phyloP scores from a whole-genome alignment of 2,888 invertebrate genomes.

The Pristionchus japonicus region DNA sequence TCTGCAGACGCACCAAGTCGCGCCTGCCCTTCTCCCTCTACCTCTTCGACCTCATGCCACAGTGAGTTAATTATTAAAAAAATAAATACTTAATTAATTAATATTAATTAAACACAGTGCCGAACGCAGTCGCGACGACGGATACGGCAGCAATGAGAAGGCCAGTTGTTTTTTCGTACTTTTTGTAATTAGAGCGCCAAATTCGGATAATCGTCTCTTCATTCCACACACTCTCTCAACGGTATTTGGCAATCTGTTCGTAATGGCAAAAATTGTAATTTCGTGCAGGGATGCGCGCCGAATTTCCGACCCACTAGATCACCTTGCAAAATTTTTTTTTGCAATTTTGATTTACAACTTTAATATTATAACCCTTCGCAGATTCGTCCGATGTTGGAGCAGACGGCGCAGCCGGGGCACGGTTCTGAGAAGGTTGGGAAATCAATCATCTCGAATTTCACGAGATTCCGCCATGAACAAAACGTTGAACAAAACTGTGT shows the following conservation, averaged over 20 bases:
- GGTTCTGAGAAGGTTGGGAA: neutral
- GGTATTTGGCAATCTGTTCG: neutral
- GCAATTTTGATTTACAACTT: too few species aligned
- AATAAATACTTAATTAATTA: neutral
- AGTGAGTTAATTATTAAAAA: neutral
- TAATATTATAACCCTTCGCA: neutral
- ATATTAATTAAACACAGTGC: neutral
- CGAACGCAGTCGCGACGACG: neutral
- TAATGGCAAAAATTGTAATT: too few species aligned
- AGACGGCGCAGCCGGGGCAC: neutral
- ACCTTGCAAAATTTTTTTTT: too few species aligned
- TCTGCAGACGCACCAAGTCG: neutral
- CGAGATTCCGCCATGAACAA: too few species aligned
- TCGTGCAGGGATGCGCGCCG: too few species aligned
- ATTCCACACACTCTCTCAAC: neutral
- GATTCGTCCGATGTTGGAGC: neutral
- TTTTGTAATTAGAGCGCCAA: too few species aligned
- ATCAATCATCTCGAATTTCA: too few species aligned
- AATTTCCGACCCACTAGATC: too few species aligned
- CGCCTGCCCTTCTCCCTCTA: conserved; percentile 24
- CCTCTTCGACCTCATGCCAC: conserved; percentile 17
- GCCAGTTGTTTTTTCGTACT: too few species aligned
- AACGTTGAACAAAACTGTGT: too few species aligned
- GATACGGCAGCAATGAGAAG: neutral
- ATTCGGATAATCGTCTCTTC: too few species aligned